A percentile compares a stretch with the other conserved stretches of the same genome.
phyloP scores from a whole-genome alignment of 2,113 vertebrate genomes.

The Gallinago media region DNA sequence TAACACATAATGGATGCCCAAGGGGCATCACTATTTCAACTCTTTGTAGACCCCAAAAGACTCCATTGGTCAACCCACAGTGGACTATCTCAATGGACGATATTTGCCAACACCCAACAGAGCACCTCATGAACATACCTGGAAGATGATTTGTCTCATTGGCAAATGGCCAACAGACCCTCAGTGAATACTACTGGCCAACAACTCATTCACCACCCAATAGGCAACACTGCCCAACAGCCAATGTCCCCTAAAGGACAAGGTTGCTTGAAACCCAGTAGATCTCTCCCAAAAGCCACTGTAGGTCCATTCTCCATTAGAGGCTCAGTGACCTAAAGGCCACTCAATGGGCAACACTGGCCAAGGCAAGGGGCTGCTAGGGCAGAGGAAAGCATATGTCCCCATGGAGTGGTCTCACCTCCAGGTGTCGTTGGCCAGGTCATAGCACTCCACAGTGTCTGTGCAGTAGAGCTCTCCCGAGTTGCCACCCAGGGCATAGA shows the following conservation, averaged over 20 bases:
- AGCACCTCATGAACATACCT: neutral
- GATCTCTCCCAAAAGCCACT: neutral
- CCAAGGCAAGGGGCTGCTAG: neutral
- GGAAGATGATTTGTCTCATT: neutral
- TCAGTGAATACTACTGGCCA: neutral
- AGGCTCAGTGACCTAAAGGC: neutral
- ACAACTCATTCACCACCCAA: neutral
- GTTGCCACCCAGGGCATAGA: conserved; percentile 83
- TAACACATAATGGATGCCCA: neutral
- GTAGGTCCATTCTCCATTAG: neutral
- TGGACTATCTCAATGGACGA: neutral
- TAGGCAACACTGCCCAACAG: neutral
- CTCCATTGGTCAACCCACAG: neutral
- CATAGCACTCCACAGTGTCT: conserved; percentile 77
- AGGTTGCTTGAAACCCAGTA: neutral
- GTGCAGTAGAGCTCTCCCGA: conserved; percentile 72
- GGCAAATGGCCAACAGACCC: neutral
- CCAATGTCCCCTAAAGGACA: neutral
- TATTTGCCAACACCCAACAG: neutral
- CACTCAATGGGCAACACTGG: neutral
- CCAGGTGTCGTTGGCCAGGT: conserved; percentile 75
- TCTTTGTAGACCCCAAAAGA: neutral
- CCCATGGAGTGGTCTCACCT: conserved; percentile 59
- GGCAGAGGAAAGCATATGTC: neutral
- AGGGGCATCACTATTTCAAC: neutral